Conservation (phyloP, 2,888 invertebrate genomes). For the Mechanitis messenoides region DNA sequence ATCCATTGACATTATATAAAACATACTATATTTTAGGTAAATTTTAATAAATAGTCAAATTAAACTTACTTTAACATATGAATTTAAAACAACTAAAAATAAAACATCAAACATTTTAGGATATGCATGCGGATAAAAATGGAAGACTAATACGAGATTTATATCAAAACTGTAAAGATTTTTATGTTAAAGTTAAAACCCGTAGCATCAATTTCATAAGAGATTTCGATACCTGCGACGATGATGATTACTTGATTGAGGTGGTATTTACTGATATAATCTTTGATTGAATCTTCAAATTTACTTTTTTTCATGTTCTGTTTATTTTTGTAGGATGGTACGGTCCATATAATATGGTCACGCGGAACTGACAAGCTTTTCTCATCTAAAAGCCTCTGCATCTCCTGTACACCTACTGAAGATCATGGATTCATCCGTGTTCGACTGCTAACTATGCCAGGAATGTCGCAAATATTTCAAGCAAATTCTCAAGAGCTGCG, state of each 20-base stretch:
- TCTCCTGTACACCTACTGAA: conserved; percentile 69
- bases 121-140: conserved; percentile 81
- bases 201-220: conserved; percentile 85
- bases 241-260: conserved; percentile 88
- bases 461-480: conserved; percentile 48
- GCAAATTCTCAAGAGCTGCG: conserved; percentile 75
- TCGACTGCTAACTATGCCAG: conserved; percentile 73
- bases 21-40: too few species aligned
- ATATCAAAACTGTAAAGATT: conserved; percentile 84
- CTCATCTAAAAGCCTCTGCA: conserved; percentile 79
- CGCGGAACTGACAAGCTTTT: conserved; percentile 85
- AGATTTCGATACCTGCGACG: conserved; percentile 91
- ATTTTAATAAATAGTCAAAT: too few species aligned
- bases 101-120: conserved; percentile 67
- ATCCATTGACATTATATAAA: too few species aligned
- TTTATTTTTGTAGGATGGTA: conserved; percentile 82
- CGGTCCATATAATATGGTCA: conserved; percentile 92
- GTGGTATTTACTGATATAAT: conserved; percentile 53
- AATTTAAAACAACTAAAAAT: not conserved
- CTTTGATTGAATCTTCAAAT: not conserved
- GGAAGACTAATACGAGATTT: conserved; percentile 81
- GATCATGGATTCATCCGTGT: conserved; percentile 86
- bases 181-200: conserved; percentile 74
- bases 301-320: not conserved
- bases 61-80: not conserved